Evolutionary conservation across 1,140 invertebrate genomes (phyloP).

Genomic region (Sinella curviseta): DNA sequence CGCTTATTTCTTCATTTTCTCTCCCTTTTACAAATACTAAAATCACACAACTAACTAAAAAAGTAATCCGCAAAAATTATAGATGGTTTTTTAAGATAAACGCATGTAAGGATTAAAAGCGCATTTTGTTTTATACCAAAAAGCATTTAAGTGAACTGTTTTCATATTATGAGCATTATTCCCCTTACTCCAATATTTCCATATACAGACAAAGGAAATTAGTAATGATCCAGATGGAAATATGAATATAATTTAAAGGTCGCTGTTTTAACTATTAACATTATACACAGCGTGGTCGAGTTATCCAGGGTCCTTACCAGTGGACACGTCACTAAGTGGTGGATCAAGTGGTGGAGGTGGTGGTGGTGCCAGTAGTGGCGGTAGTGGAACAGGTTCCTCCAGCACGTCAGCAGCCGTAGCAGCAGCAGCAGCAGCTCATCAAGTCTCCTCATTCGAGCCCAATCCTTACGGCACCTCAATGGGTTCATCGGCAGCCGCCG

Average conservation of each 20-base stretch:
- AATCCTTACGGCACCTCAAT: slow-evolving; percentile 44
- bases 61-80: too few relatives aligned
- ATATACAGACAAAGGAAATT: too few relatives aligned
- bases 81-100: too few relatives aligned
- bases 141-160: too few relatives aligned
- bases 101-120: too few relatives aligned
- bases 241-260: not conserved
- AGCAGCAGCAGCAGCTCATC: slow-evolving; percentile 26
- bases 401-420: not conserved
- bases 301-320: slow-evolving; percentile 40
- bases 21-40: too few relatives aligned
- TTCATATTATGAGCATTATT: too few relatives aligned
- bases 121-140: too few relatives aligned
- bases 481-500: slow-evolving; percentile 38
- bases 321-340: slow-evolving; percentile 24
- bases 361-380: slow-evolving; percentile 10
- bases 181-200: too few relatives aligned
- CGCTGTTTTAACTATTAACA: not conserved
- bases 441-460: slow-evolving; percentile 41
- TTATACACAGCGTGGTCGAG: slow-evolving; percentile 41
- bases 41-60: too few relatives aligned
- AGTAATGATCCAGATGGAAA: too few relatives aligned
- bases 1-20: too few relatives aligned
- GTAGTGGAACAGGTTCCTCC: slow-evolving; percentile 24
- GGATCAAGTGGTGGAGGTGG: slow-evolving; percentile 32